Base-by-base conservation (phyloP, 2,888 invertebrate genomes). In the Tineola bisselliella region DNA sequence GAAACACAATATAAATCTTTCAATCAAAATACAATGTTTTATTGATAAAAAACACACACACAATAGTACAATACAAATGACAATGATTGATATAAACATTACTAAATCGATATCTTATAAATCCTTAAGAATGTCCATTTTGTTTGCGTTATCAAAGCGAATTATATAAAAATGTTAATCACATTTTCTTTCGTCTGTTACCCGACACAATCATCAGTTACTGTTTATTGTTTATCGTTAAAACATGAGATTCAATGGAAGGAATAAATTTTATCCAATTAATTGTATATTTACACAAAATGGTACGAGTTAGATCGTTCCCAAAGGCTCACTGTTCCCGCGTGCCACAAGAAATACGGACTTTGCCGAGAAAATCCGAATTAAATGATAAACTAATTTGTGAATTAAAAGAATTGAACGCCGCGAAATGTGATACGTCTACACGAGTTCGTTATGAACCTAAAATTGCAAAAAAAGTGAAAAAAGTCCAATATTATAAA, bases 161-260 rank as follows among this genome's bases (percentile, higher is more conserved):
- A 54, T 54, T 54, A 54, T 54, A 19, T 18, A 19, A 54, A 54
- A 54, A 54, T 12, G 4, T 19, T 54, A 54, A 54, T 54, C 54
- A 54, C 17, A 17, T n/a, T 17, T 54, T 54, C 19, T 18, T 25
- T 25, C 25, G 25, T 4, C 25, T 25, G 15, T 52, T 25, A 25
- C 19, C 8, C 54, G 8, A 18, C 19, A 12, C 2, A 18, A 17
- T 54, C 25, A 54, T 54, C 54, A 54, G 54, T 54, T 25, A 54
- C 25, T 25, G 1, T 54, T 25, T 25, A 54, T 17, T 17, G 15
- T 10, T 54, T 54, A 54, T 54, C 54, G 15, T 1, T 5, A 52
- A 52, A 52, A 15, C 52, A 52, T 52, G 52, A 54, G 25, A 25
- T 54, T 54, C 19, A 54, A 25, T 54, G 52, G 52, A 17, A 52